Conservation (phyloP, 2,888 invertebrate genomes). For the Saturnia japonica region DNA sequence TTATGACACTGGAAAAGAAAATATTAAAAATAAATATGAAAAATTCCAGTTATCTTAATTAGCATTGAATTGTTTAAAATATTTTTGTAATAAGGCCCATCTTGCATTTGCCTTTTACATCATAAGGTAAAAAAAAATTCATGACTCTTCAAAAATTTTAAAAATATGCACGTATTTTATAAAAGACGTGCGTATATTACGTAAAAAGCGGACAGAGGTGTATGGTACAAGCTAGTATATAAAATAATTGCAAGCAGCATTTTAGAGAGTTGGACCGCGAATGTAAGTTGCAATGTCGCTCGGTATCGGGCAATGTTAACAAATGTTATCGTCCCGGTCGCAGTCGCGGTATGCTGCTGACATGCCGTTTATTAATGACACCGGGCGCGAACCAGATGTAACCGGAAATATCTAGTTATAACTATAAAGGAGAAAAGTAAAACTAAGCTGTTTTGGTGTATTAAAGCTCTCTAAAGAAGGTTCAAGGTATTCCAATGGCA, state of each 20-base stretch:
- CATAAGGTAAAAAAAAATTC: not conserved
- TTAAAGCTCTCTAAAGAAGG: not conserved
- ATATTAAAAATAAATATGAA: too few relatives aligned
- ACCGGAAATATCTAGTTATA: constrained; percentile 35
- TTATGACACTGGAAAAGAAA: not conserved
- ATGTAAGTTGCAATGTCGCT: constrained; percentile 36
- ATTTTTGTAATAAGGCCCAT: not conserved
- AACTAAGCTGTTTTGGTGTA: not conserved
- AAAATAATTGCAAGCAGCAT: constrained; percentile 30
- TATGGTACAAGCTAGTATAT: not conserved
- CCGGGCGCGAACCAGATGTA: constrained; percentile 35
- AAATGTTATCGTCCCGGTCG: constrained; percentile 55
- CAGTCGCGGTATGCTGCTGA: constrained; percentile 40
- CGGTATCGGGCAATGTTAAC: constrained; percentile 53
- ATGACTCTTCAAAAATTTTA: not conserved
- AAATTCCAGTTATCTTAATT: too few relatives aligned
- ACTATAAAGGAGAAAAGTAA: not conserved
- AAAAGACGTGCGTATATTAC: not conserved
- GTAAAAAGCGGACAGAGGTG: not conserved
- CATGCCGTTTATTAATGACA: constrained; percentile 59
- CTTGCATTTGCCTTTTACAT: not conserved
- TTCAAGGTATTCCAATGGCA: not conserved
- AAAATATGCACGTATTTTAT: not conserved
- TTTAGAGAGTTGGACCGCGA: constrained; percentile 34
- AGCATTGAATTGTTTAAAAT: not conserved